Conservation (phyloP, 2,888 invertebrate species). For the Synergus gifuensis region DNA sequence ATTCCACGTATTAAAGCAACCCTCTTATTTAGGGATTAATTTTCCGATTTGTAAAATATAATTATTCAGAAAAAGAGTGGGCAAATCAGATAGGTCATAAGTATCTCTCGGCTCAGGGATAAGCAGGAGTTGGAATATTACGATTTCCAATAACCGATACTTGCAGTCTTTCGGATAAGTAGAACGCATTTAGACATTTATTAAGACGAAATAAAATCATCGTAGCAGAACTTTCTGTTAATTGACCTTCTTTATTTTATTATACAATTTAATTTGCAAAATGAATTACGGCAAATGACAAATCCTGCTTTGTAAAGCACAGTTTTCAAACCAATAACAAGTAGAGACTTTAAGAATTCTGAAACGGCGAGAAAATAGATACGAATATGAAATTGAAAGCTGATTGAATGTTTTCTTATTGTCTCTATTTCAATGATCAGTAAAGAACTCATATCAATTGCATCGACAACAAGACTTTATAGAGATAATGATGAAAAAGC, state of each 20-base stretch:
- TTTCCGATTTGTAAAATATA: background rate
- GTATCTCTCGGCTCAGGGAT: constrained; percentile 52
- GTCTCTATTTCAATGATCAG: background rate
- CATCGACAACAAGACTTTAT: constrained; percentile 18
- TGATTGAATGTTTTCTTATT: background rate
- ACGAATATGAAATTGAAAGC: background rate
- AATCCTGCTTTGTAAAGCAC: background rate
- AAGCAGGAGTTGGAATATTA: constrained; percentile 44
- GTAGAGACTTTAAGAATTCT: background rate
- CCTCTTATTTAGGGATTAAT: background rate
- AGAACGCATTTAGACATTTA: background rate
- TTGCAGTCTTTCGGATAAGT: constrained; percentile 3
- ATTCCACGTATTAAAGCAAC: background rate
- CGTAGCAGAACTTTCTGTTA: background rate
- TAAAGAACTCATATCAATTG: constrained; percentile 35
- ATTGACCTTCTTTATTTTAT: background rate
- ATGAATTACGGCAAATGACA: background rate
- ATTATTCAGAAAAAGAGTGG: constrained; percentile 1
- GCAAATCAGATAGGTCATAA: constrained; percentile 4
- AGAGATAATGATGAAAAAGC: background rate
- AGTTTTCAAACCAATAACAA: background rate
- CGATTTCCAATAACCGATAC: constrained; percentile 28
- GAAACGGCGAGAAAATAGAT: background rate
- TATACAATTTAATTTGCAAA: background rate
- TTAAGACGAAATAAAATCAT: constrained; percentile 1